phyloP scores from a whole-genome alignment of 2,113 vertebrate genomes.

The Perca flavescens region DNA sequence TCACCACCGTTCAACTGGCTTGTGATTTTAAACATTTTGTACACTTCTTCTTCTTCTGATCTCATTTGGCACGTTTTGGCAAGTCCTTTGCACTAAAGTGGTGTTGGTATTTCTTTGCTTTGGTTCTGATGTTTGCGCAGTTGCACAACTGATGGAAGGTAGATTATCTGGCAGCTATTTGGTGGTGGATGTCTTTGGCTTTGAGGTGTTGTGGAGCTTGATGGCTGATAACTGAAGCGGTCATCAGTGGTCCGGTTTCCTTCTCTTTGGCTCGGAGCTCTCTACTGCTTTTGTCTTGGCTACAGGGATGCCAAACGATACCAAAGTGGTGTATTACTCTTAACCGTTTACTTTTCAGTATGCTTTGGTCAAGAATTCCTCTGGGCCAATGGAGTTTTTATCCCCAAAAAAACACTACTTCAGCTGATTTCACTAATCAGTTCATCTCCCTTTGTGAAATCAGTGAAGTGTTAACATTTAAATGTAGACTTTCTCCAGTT shows the following conservation, averaged over 20 bases:
- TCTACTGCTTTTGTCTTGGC: background rate
- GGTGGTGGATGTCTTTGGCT: slow-evolving; percentile 42
- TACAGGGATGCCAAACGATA: background rate
- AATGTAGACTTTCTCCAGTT: background rate
- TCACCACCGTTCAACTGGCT: no score
- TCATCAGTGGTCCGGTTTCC: background rate
- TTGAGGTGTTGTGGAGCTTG: background rate
- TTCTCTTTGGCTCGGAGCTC: background rate
- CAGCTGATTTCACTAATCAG: background rate
- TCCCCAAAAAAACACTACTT: background rate
- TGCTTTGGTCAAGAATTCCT: background rate
- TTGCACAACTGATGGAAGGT: slow-evolving; percentile 22
- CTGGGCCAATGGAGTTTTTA: background rate
- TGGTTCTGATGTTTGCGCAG: background rate
- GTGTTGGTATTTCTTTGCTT: slow-evolving; percentile 14
- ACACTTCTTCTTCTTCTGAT: background rate
- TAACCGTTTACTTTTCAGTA: background rate
- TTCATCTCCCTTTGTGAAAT: background rate
- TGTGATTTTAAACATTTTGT: no score
- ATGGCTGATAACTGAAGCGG: no score
- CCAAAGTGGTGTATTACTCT: background rate
- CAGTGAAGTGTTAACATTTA: background rate
- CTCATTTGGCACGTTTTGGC: background rate
- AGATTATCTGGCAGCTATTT: background rate
- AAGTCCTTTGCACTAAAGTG: background rate